A percentile compares a stretch with the other conserved stretches of the same genome.
Conservation (phyloP, 1,140 invertebrate genomes). For the Bombus pascuorum region DNA sequence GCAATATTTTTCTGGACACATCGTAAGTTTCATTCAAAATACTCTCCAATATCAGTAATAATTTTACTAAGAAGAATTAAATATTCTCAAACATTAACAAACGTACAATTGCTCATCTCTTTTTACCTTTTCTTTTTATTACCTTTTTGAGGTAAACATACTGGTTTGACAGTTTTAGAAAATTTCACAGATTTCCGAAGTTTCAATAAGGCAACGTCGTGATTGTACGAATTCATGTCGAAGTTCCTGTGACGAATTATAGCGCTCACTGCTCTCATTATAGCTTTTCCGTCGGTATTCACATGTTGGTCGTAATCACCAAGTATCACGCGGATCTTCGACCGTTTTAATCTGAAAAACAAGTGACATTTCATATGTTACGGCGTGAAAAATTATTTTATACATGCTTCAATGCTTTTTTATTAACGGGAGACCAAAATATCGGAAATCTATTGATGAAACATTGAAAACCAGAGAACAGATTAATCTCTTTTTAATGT, state of each 20-base stretch:
- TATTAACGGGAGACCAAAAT: neutral
- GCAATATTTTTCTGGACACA: too few species aligned
- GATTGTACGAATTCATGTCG: conserved; percentile 92
- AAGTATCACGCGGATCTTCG: conserved; percentile 90
- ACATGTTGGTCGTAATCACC: conserved; percentile 92
- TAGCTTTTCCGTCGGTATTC: conserved; percentile 88
- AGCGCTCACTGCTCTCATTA: conserved; percentile 90
- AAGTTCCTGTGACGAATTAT: conserved; percentile 91
- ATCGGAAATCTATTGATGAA: neutral
- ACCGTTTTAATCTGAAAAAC: conserved; percentile 86
- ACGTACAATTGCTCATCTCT: neutral
- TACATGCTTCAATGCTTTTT: neutral
- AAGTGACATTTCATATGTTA: neutral
- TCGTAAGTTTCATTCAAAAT: too few species aligned
- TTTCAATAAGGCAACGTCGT: conserved; percentile 92
- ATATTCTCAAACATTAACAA: neutral
- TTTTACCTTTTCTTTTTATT: conserved; percentile 69
- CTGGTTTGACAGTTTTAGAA: conserved; percentile 90
- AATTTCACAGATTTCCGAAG: conserved; percentile 90
- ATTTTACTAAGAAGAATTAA: neutral
- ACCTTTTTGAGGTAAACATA: conserved; percentile 89
- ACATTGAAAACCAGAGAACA: neutral
- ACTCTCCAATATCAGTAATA: too few species aligned
- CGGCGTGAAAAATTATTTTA: fast-evolving
- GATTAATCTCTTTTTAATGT: neutral